phyloP scores from a whole-genome alignment of 2,888 invertebrate genomes.

The Diplazon laetatorius region DNA sequence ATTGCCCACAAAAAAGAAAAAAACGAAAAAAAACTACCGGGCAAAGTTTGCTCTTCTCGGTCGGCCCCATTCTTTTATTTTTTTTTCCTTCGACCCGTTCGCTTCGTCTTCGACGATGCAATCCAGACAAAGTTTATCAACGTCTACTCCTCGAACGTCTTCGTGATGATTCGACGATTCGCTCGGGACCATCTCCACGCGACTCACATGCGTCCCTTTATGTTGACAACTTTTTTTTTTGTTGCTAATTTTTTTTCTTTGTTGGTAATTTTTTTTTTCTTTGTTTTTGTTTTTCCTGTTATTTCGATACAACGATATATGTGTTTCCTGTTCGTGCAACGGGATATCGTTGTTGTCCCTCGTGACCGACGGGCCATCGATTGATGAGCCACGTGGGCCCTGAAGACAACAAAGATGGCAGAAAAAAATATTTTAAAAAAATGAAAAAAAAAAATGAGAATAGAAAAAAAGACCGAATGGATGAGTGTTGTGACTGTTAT shows the following conservation, averaged over 20 bases:
- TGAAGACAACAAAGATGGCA: not conserved
- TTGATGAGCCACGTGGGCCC: conserved; percentile 18
- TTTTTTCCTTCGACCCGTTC: conserved; percentile 12
- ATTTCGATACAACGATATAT: too few relatives aligned
- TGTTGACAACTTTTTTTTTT: conserved; percentile 49
- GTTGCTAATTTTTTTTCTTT: not conserved
- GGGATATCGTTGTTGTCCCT: conserved; percentile 18
- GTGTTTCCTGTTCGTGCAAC: not conserved
- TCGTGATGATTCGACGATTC: conserved; percentile 41
- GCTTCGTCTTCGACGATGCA: conserved; percentile 27
- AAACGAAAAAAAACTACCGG: not conserved
- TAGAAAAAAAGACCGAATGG: too few relatives aligned
- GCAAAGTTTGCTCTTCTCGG: conserved; percentile 31
- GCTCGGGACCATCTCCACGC: conserved; percentile 14
- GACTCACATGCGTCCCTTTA: conserved; percentile 49
- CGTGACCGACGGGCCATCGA: conserved; percentile 41
- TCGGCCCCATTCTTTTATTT: too few relatives aligned
- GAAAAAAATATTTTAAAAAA: conserved; percentile 33
- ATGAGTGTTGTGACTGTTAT: too few relatives aligned
- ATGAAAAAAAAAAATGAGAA: not conserved
- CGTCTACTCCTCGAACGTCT: conserved; percentile 43
- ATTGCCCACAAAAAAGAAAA: conserved; percentile 43
- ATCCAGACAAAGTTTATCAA: conserved; percentile 54
- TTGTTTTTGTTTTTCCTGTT: too few relatives aligned
- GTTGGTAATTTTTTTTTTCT: too few relatives aligned